Base-by-base conservation (phyloP, 92 coral and sea anemone genomes). In the Paragorgia papillata region DNA sequence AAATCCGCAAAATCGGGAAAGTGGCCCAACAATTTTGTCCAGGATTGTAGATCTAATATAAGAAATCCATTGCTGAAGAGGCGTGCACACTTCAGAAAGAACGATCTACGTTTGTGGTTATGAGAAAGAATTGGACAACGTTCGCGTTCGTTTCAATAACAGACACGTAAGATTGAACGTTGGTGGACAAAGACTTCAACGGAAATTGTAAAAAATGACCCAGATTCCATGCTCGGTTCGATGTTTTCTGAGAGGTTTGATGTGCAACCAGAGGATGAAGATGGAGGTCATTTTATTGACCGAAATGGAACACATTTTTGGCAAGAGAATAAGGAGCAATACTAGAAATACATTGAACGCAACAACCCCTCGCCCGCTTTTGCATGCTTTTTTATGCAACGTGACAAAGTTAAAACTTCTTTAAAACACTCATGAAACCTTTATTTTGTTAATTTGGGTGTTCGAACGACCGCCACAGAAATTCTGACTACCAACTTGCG, bases 241-340 rank as follows among this genome's bases (percentile, higher is more conserved):
- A 88, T 88, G 92, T 88, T 88, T 66, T 88, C 89, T 19, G 85
- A 86, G 20, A 83, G 92, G 43, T 88, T 88, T 76, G 92, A 85
- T 62, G 73, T 86, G 13, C 76, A 88, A 79, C 89, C 92, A 28
- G 68, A 62, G 30, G 82, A 71, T 57, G 89, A 88, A 54, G 92
- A 88, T 31, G 92, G 92, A 34, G 79, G 83, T 32, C 85, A 76
- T 79, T 88, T 88, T 68, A 84, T 88, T 66, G 80, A 88, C 80
- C 87, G 92, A 33, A 90, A 89, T 66, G 95, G 95, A 56, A 83
- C 95, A 8, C 68, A 62, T 31, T 62, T 62, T 15, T 2, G 53
- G 90, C 79, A 73, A 49, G 63, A 20, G n/a, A n/a, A n/a, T n/a
- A n/a, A n/a, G n/a, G n/a, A n/a, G n/a, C n/a, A n/a, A n/a, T n/a